Base-by-base conservation (phyloP, 2,888 invertebrate genomes). In the Ectemnius lituratus region DNA sequence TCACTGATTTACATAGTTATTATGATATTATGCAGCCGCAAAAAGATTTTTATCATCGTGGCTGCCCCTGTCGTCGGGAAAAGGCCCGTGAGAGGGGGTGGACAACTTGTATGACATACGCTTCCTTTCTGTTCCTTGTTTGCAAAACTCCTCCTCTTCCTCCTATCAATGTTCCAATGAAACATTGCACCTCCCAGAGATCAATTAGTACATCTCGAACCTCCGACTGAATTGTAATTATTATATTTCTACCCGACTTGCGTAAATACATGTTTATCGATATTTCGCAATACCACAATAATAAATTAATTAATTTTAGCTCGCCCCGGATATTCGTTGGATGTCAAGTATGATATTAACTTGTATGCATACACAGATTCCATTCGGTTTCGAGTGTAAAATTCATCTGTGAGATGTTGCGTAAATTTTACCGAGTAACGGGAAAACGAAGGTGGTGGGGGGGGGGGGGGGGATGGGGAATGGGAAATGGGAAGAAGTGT, bases 1-100 rank as follows among this genome's bases (percentile, higher is more conserved):
- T 69, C 76, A 37, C 82, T 84, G 85, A 88, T 88, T 88, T 88
- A 88, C 88, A 88, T 88, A 88, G 87, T 88, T 88, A 88, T 88
- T 87, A 86, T 87, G 84, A 85, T 88, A 88, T 88, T 88, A 88
- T 88, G 83, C 88, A 81, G 78, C 83, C 81, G 82, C 82, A 79
- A 86, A 87, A 87, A 86, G 83, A 87, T 87, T 87, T 84, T 86
- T 86, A 85, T 85, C 84, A 79, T 81, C 79, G 73, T 37, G 58
- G 62, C 72, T 78, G 84, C 72, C 81, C 66, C 63, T 70, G 70
- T 69, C 76, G 78, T 57, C 16, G 73, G 60, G 61, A 27, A 20
- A 60, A 37, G 37, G 3, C 37, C 8, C 52, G 6, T 2, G 4
- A 69, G 56, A 80, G 70, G 72, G 64, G 46, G 63, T 62, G 68